phyloP scores from a whole-genome alignment of 1,140 invertebrate genomes.

The Drosophila orena region DNA sequence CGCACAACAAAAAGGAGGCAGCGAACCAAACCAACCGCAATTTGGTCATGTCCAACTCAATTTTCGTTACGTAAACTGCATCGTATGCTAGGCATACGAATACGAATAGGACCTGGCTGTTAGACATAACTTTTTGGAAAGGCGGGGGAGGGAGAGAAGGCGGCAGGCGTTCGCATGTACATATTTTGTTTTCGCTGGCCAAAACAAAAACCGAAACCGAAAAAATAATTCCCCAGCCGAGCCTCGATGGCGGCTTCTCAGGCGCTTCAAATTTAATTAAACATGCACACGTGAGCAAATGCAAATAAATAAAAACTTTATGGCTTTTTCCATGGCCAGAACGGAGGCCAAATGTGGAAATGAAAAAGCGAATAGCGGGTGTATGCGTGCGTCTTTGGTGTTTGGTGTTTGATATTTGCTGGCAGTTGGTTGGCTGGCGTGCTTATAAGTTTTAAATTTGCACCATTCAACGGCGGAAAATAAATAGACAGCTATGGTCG shows the following conservation, averaged over 20 bases:
- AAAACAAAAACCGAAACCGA: conserved; percentile 20
- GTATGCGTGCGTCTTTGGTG: conserved; percentile 67
- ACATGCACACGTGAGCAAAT: conserved; percentile 83
- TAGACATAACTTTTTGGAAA: conserved; percentile 66
- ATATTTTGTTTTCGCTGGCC: conserved; percentile 50
- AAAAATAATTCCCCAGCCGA: conserved; percentile 59
- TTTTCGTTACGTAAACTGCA: conserved; percentile 81
- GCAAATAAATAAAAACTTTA: conserved; percentile 84
- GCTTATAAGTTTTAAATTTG: conserved; percentile 81
- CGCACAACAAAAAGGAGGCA: conserved; percentile 18
- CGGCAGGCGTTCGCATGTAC: conserved; percentile 35
- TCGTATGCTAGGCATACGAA: conserved; percentile 58
- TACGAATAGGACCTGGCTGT: conserved; percentile 40
- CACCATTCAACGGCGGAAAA: conserved; percentile 30
- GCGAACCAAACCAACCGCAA: conserved; percentile 68
- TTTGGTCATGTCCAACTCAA: conserved; percentile 81
- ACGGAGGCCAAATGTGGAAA: conserved; percentile 24
- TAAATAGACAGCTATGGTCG: conserved; percentile 30
- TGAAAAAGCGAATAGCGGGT: conserved; percentile 7
- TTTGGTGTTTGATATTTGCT: conserved; percentile 31
- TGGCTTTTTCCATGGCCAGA: conserved; percentile 64
- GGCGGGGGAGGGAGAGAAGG: not conserved
- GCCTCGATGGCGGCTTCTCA: conserved; percentile 71
- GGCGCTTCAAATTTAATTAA: conserved; percentile 83
- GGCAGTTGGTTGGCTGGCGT: conserved; percentile 61